Conservation (phyloP, 2,888 invertebrate species). For the Zygogramma bicolorata region DNA sequence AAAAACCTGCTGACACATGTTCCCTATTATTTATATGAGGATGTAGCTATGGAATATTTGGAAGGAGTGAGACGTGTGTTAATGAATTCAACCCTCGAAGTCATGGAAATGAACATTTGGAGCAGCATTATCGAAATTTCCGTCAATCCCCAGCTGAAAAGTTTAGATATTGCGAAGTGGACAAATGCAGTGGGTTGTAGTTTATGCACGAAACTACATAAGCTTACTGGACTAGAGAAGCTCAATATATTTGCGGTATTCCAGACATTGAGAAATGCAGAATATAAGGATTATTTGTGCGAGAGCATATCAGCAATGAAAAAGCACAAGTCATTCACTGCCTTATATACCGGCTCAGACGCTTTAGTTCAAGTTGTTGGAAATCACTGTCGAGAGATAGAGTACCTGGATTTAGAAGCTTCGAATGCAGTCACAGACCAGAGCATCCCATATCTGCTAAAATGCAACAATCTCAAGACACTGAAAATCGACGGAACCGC, state of each 20-base stretch:
- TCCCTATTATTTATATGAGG: constrained; percentile 79
- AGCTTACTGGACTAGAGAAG: constrained; percentile 74
- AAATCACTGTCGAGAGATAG: constrained; percentile 70
- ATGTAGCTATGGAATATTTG: constrained; percentile 73
- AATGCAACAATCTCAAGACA: constrained; percentile 71
- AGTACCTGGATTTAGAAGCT: constrained; percentile 75
- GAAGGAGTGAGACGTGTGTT: constrained; percentile 73
- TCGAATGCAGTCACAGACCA: constrained; percentile 79
- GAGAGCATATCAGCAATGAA: constrained; percentile 74
- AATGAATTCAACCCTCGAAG: constrained; percentile 75
- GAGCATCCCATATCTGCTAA: constrained; percentile 72
- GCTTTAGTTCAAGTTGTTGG: constrained; percentile 74
- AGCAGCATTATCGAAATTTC: constrained; percentile 77
- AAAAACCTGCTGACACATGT: constrained; percentile 73
- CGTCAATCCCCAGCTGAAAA: constrained; percentile 73
- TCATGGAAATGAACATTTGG: constrained; percentile 78
- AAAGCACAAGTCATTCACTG: constrained; percentile 72
- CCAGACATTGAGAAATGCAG: constrained; percentile 79
- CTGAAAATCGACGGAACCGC: constrained; percentile 78
- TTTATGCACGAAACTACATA: constrained; percentile 75
- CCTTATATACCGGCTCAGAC: constrained; percentile 82
- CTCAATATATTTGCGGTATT: constrained; percentile 80
- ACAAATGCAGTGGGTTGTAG: constrained; percentile 81
- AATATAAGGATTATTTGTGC: constrained; percentile 76
- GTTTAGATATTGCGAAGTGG: constrained; percentile 76